Conservation (phyloP, 2,888 invertebrate genomes). For the Thera britannica region DNA sequence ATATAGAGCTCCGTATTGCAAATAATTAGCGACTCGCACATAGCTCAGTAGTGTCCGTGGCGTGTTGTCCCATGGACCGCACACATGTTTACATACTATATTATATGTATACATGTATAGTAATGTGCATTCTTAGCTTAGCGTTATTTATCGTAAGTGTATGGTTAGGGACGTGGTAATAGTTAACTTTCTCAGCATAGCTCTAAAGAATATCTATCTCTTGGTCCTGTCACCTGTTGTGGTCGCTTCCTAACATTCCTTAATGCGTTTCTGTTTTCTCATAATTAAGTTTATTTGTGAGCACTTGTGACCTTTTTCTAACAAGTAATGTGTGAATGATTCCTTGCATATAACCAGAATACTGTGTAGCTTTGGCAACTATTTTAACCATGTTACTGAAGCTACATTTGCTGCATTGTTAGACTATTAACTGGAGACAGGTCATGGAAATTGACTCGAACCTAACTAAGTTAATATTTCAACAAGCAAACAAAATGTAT, state of each 20-base stretch:
- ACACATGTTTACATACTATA: conserved; percentile 72
- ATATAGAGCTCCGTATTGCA: conserved; percentile 59
- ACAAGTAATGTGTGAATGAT: conserved; percentile 50
- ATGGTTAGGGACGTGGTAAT: conserved; percentile 76
- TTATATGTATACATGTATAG: conserved; percentile 52
- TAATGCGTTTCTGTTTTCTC: conserved; percentile 68
- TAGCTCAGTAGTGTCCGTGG: conserved; percentile 75
- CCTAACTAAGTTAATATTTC: conserved; percentile 51
- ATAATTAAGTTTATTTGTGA: conserved; percentile 51
- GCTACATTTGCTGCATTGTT: conserved; percentile 32
- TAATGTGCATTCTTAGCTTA: conserved; percentile 80
- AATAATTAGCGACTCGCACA: conserved; percentile 66
- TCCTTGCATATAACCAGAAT: conserved; percentile 45
- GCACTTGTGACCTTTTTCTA: conserved; percentile 46
- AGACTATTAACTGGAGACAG: conserved; percentile 39
- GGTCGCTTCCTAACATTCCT: conserved; percentile 77
- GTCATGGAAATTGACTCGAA: conserved; percentile 43
- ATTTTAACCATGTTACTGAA: conserved; percentile 34
- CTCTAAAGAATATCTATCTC: conserved; percentile 58
- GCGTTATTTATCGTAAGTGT: conserved; percentile 81
- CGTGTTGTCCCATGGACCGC: conserved; percentile 57
- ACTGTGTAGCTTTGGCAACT: conserved; percentile 23
- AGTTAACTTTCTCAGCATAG: conserved; percentile 63
- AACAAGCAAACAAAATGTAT: conserved; percentile 64
- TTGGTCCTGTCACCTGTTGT: conserved; percentile 74